Base-by-base conservation (phyloP, 1,140 invertebrate species). In the Drosophila jambulina region DNA sequence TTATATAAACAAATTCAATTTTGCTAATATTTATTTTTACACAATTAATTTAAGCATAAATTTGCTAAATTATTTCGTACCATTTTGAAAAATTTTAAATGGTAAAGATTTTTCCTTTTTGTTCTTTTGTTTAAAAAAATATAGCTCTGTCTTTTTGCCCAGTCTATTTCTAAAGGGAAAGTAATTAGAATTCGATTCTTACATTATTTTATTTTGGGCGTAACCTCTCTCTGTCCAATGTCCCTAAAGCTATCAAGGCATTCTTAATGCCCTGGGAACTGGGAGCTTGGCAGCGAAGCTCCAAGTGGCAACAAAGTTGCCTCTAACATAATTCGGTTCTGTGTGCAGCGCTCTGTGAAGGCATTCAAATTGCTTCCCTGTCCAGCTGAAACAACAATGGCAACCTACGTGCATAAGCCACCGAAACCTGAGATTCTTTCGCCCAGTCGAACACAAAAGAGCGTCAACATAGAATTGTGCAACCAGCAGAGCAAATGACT, bases 381-480 rank as follows among this genome's bases (percentile, higher is more conserved):
- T 63, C 59, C 63, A 64, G 57, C 27, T 58, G 42, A 43, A 65
- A 74, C 27, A 70, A 68, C 58, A 79, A 79, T 64, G 57, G 34
- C 85, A 65, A 79, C 69, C 83, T 88, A 87, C 83, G 83, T 87
- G 83, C 83, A 87, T 51, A 71, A 71, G 72, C 76, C 72, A 71
- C 58, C 71, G 84, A 87, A 90, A 87, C 78, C 74, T 71, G 84
- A 87, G 84, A 87, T 87, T 87, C 83, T 83, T 88, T 64, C 46
- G 71, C 53, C 49, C 57, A 49, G 62, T 75, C 62, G 49, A 81
- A 84, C 58, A 63, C 40, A 68, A 76, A 88, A 74, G 75, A 72
- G 62, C 58, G 65, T 68, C 65, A 82, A 58, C 68, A 80, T 85
- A 67, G 53, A 80, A 84, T 80, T 77, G 51, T 82, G 64, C 74